Evolutionary conservation across 2,888 invertebrate species (phyloP), one percentile per base, ranked within the genome.

Genomic region (Agapetus fuscipes): DNA sequence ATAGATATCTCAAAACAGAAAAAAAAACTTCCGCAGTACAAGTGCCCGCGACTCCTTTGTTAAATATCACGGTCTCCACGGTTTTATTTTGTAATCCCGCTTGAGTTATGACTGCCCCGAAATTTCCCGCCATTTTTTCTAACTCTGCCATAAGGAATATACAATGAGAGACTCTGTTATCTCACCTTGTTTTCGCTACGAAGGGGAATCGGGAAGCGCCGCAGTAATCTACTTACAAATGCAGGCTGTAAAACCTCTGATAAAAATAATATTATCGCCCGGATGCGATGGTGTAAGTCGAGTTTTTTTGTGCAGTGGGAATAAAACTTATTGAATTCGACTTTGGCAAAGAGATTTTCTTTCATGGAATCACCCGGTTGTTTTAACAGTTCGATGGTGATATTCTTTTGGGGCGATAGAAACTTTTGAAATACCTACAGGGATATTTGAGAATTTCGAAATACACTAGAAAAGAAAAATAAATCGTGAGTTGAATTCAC

Each of bases 1-100:
- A n/a, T n/a, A n/a, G n/a, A n/a, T n/a, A n/a, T n/a, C n/a, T n/a
- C n/a, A n/a, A n/a, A n/a, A n/a, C n/a, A n/a, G n/a, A n/a, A n/a
- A n/a, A n/a, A n/a, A n/a, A n/a, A n/a, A n/a, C n/a, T n/a, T n/a
- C n/a, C n/a, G n/a, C n/a, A n/a, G n/a, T n/a, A n/a, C n/a, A n/a
- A n/a, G n/a, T n/a, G n/a, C 42, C 42, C 34, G 40, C 42, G 43
- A 44, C 41, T 44, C 40, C 39, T 43, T 44, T 43, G 46, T 46
- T 46, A 46, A 44, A 46, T 44, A 46, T 46, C 46, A 39, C 41
- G 41, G 43, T 35, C 41, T 43, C 36, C 41, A 37, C 43, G 33
- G 41, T 46, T 46, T 43, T 42, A 42, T 45, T 46, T 43, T 40
- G 40, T 46, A 46, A 46, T 46, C 41, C 46, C 32, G 17, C 41